Percentiles rank a stretch among this genome's conserved stretches.
Evolutionary conservation across 2,888 invertebrate species (phyloP).

Genomic region (Drosophila peninsularis): DNA sequence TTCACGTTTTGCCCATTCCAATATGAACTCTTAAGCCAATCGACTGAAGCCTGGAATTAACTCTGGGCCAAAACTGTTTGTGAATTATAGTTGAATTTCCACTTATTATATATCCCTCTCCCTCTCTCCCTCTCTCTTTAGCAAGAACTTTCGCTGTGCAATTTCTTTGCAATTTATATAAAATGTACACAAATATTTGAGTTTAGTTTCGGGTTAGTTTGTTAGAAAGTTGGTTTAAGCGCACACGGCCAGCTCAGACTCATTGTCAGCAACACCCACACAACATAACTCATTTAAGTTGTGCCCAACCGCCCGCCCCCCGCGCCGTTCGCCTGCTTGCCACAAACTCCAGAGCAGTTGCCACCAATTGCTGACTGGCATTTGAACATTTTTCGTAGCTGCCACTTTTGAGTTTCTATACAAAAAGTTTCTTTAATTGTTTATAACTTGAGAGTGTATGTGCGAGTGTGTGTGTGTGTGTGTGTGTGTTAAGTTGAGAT

Average conservation of each 20-base stretch:
- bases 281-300: slow-evolving; percentile 49
- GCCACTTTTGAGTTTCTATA: slow-evolving; percentile 65
- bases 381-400: slow-evolving; percentile 57
- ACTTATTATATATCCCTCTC: neutral
- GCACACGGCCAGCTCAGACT: slow-evolving; percentile 30
- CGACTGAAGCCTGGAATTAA: slow-evolving; percentile 21
- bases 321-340: neutral
- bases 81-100: slow-evolving; percentile 9
- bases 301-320: neutral
- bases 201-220: slow-evolving; percentile 47
- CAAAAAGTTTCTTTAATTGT: slow-evolving; percentile 70
- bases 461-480: slow-evolving; percentile 8
- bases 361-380: slow-evolving; percentile 63
- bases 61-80: slow-evolving; percentile 8
- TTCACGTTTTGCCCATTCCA: slow-evolving; percentile 16
- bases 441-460: slow-evolving; percentile 51
- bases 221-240: slow-evolving; percentile 42
- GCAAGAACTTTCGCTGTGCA: slow-evolving; percentile 25
- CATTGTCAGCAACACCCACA: slow-evolving; percentile 52
- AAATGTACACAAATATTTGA: slow-evolving; percentile 26
- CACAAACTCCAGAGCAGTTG: slow-evolving; percentile 45
- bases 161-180: slow-evolving; percentile 4
- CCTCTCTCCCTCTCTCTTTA: neutral
- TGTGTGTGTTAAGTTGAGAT: slow-evolving; percentile 48
- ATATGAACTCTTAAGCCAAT: slow-evolving; percentile 40